Evolutionary conservation across 2,888 invertebrate genomes (phyloP).

Genomic region (Xestia xanthographa): DNA sequence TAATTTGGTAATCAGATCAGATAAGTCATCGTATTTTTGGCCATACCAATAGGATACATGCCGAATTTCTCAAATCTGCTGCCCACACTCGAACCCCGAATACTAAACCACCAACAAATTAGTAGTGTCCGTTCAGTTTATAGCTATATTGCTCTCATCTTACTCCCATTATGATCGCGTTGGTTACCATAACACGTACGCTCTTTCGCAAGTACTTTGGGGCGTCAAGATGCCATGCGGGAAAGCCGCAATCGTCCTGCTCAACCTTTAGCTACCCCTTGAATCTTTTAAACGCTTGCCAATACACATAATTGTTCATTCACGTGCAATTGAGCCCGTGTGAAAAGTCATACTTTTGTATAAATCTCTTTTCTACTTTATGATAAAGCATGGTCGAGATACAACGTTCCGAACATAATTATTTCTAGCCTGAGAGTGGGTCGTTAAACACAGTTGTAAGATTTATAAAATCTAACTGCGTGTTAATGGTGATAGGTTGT

Average conservation of each 20-base stretch:
- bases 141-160: not conserved
- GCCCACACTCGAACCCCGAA: not conserved
- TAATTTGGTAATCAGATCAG: not conserved
- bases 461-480: slow-evolving; percentile 51
- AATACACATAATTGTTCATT: slow-evolving; percentile 3
- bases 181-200: not conserved
- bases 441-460: slow-evolving; percentile 25
- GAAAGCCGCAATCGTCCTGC: not conserved
- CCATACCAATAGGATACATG: not conserved
- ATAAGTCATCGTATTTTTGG: not conserved
- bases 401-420: not conserved
- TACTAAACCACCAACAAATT: no score
- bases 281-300: not conserved
- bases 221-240: not conserved
- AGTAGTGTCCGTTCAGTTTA: not conserved
- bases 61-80: not conserved
- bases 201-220: not conserved
- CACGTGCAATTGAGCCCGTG: not conserved
- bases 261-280: not conserved
- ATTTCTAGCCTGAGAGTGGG: slow-evolving; percentile 1
- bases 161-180: not conserved
- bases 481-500: slow-evolving; percentile 69
- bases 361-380: not conserved
- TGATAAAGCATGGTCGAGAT: not conserved
- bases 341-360: not conserved